phyloP scores from a whole-genome alignment of 2,888 invertebrate genomes.

The Diaperis boleti region DNA sequence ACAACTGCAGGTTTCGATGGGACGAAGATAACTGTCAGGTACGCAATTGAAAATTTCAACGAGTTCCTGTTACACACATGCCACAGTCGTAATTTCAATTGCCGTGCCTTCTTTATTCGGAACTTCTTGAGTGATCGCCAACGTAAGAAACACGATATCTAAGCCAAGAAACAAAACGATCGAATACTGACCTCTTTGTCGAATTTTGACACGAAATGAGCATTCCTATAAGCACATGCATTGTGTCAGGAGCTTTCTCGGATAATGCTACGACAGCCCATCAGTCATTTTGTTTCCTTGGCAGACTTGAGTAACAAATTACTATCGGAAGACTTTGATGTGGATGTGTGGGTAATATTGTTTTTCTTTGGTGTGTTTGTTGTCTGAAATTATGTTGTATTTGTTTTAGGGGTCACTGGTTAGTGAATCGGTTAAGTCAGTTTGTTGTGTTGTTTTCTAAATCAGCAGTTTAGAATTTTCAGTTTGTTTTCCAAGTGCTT shows the following conservation, averaged over 20 bases:
- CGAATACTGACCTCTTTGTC: not conserved
- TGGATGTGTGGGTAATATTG: conserved; percentile 6
- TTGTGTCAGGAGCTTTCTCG: conserved; percentile 11
- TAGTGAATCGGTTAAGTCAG: conserved; percentile 37
- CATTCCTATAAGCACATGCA: not conserved
- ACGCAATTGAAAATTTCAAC: conserved; percentile 39
- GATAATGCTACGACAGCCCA: conserved; percentile 9
- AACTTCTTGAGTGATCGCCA: not conserved
- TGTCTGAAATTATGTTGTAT: conserved; percentile 32
- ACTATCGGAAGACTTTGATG: not conserved
- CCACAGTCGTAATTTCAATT: conserved; percentile 2
- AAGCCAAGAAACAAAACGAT: not conserved
- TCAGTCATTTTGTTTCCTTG: conserved; percentile 24
- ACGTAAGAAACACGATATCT: not conserved
- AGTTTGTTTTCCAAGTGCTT: conserved; percentile 2
- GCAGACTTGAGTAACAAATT: conserved; percentile 16
- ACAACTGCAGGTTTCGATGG: conserved; percentile 86
- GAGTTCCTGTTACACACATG: conserved; percentile 7
- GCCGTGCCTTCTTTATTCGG: not conserved
- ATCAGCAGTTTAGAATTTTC: conserved; percentile 1
- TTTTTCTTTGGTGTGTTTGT: conserved; percentile 6
- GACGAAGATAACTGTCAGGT: conserved; percentile 79
- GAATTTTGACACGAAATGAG: not conserved
- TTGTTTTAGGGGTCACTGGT: conserved; percentile 42
- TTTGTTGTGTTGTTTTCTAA: conserved; percentile 24